Percentiles rank a stretch among this genome's conserved stretches.
Conservation (phyloP, 2,888 invertebrate genomes). For the Aricia artaxerxes region DNA sequence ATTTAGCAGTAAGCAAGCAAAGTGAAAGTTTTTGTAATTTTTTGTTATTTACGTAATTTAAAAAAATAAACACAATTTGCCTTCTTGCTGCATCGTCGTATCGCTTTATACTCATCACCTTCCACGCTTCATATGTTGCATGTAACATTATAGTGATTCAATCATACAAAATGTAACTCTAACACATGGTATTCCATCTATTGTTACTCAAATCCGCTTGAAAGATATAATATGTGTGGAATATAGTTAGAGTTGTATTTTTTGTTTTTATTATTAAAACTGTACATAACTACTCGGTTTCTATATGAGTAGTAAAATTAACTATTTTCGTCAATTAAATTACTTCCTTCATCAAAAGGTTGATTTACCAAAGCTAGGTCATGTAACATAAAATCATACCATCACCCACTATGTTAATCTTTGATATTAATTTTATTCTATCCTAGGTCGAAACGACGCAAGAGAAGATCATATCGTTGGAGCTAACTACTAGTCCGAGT, state of each 20-base stretch:
- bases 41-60: no score
- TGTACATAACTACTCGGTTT: not conserved
- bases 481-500: slow-evolving; percentile 85
- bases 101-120: slow-evolving; percentile 20
- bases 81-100: slow-evolving; percentile 25
- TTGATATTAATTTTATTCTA: slow-evolving; percentile 13
- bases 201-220: not conserved
- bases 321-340: not conserved
- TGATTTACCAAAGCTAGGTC: not conserved
- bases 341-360: not conserved
- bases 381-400: not conserved
- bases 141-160: slow-evolving; percentile 11
- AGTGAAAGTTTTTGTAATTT: not conserved
- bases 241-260: not conserved
- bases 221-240: not conserved
- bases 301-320: not conserved
- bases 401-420: not conserved
- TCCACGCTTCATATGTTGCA: slow-evolving; percentile 21
- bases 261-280: not conserved
- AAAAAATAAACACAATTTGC: not conserved
- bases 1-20: not conserved
- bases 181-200: not conserved
- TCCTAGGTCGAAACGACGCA: slow-evolving; percentile 92
- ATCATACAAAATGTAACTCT: slow-evolving; percentile 16
- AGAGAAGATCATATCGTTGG: slow-evolving; percentile 94